A percentile compares a stretch with the other conserved stretches of the same genome.
Evolutionary conservation across 1,140 invertebrate species (phyloP).

Genomic region (Zeugodacus cucurbitae): DNA sequence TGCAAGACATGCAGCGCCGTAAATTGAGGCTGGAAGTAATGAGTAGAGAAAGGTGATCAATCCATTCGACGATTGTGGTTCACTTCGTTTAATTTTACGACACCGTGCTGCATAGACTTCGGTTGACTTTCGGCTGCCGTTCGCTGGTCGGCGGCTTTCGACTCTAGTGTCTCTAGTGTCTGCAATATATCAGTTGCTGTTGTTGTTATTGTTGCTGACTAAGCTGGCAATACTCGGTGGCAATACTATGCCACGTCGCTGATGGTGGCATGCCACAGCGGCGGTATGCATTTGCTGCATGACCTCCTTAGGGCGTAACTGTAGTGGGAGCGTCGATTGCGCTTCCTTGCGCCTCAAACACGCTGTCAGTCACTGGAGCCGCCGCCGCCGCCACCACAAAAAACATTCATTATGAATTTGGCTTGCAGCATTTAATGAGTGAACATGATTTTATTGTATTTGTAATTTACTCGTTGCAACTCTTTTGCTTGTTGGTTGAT

Average conservation of each 20-base stretch:
- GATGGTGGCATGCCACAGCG: not conserved
- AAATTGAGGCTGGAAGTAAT: not conserved
- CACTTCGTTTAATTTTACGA: not conserved
- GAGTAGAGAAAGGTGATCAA: slow-evolving; percentile 5
- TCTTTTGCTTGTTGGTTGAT: not conserved
- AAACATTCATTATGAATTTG: slow-evolving; percentile 36
- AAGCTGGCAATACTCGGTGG: not conserved
- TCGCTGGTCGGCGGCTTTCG: no score
- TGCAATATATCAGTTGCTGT: no score
- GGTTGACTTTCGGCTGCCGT: not conserved
- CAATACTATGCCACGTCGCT: not conserved
- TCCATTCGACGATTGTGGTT: not conserved
- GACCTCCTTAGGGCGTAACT: slow-evolving; percentile 61
- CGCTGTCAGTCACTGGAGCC: not conserved
- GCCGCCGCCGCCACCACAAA: not conserved
- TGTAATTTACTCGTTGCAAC: slow-evolving; percentile 15
- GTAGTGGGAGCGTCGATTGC: slow-evolving; percentile 44
- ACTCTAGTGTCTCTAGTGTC: no score
- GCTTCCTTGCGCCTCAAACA: slow-evolving; percentile 26
- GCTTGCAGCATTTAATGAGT: slow-evolving; percentile 24
- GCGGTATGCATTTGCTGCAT: slow-evolving; percentile 42
- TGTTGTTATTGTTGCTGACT: not conserved
- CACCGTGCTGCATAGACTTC: not conserved
- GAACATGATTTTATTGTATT: slow-evolving; percentile 34
- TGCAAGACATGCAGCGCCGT: not conserved